Evolutionary conservation across 2,113 vertebrate species (phyloP), one percentile per base, ranked within the genome.

Genomic region (Typhlomys cinereus): DNA sequence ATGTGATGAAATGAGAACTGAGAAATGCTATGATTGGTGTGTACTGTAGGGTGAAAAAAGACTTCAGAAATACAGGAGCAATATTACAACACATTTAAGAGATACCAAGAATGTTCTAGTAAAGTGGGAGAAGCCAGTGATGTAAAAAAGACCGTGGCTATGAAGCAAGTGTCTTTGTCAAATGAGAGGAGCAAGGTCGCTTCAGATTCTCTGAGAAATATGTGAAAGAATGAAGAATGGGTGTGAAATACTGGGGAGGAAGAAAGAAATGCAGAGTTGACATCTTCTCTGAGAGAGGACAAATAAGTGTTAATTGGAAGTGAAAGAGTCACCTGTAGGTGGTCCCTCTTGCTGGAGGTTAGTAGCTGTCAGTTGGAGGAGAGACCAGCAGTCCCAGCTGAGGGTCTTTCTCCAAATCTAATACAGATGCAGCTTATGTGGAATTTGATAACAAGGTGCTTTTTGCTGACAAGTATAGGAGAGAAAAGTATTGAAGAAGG

Each of bases 321-420:
- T 20, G 0, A 21, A 10, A 3, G 8, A 14, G 21, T 41, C 1
- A 0, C 74, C 54, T 39, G 0, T 10, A 9, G 69, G 27, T 31
- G 31, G 8, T 31, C 41, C 36, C 18, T 23, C 57, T 50, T 27
- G 15, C 54, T n/a, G 57, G 59, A 17, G 64, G 57, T 41, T 62
- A n/a, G 31, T 13, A 0, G 39, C 61, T 36, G 29, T 17, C 23
- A 2, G n/a, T 62, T 5, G 29, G 62, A 54, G 54, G 79, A 50
- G 64, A 64, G 31, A 41, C 23, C 54, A n/a, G 74, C 64, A n/a
- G n/a, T n/a, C n/a, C n/a, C 25, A 9, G 54, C 44, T 29, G 21
- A 29, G 10, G 10, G 8, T 75, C 52, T 73, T 59, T 41, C 36
- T 62, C 50, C 27, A 25, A 23, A 21, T 29, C 25, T 48, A 23